A percentile compares a stretch with the other conserved stretches of the same genome.
Evolutionary conservation across 2,797 vertebrate genomes (phyloP).

Genomic region (Pseudochirops corinnae): DNA sequence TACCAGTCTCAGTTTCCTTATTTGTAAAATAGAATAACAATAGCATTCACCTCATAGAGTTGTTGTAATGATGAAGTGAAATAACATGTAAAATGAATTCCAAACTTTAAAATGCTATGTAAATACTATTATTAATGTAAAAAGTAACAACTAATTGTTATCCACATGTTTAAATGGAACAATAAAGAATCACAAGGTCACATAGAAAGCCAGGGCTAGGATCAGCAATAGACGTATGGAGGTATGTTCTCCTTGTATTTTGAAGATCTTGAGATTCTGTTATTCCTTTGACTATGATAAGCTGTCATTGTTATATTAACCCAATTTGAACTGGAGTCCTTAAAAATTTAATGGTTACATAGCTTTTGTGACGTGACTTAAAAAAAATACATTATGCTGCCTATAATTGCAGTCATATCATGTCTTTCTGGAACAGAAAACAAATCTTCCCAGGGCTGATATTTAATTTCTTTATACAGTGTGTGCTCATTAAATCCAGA

Average conservation of each 20-base stretch:
- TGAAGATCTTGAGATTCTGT: neutral
- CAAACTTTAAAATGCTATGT: neutral
- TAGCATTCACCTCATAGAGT: neutral
- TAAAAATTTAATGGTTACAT: constrained; percentile 46
- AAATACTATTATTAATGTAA: neutral
- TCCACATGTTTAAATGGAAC: constrained; percentile 24
- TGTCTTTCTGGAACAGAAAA: constrained; percentile 63
- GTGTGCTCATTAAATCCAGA: constrained; percentile 43
- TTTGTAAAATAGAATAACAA: neutral
- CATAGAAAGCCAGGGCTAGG: neutral
- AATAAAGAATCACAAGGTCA: constrained; percentile 20
- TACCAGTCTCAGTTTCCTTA: neutral
- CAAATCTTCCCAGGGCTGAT: constrained; percentile 49
- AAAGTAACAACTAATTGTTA: constrained; percentile 12
- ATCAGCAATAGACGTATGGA: constrained; percentile 29
- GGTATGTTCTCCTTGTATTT: neutral
- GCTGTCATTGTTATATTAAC: constrained; percentile 60
- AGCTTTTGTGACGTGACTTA: constrained; percentile 57
- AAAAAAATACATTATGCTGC: constrained; percentile 57
- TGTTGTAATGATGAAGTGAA: neutral
- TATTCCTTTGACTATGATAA: constrained; percentile 54
- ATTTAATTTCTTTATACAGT: constrained; percentile 64
- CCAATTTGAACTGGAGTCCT: constrained; percentile 53
- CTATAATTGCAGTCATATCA: constrained; percentile 69
- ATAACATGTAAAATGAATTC: neutral